phyloP scores from a whole-genome alignment of 2,113 vertebrate species.

The Chaetodon trifascialis region DNA sequence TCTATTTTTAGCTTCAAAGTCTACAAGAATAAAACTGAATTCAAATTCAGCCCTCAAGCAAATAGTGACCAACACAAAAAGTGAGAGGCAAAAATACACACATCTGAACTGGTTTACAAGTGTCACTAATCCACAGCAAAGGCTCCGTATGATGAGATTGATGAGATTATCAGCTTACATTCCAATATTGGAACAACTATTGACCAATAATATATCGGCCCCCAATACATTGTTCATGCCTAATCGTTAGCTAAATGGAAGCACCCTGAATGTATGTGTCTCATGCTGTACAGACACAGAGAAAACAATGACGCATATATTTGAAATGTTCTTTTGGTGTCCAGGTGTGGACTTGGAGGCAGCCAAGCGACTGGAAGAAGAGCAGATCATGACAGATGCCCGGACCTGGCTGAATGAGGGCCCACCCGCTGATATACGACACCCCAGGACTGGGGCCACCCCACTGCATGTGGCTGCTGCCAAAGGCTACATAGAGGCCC shows the following conservation, averaged over 20 bases:
- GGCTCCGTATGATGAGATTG: too few species aligned
- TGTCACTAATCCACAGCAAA: too few species aligned
- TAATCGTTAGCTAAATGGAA: too few species aligned
- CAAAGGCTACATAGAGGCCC: constrained; percentile 94
- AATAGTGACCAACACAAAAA: too few species aligned
- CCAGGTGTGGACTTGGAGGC: constrained; percentile 91
- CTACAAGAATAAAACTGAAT: too few species aligned
- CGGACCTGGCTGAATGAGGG: constrained; percentile 91
- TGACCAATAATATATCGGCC: neutral
- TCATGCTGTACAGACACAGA: neutral
- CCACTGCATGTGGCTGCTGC: constrained; percentile 95
- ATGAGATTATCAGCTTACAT: neutral
- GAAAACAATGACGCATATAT: neutral
- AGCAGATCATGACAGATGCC: constrained; percentile 92
- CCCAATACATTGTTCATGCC: neutral
- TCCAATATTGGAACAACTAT: neutral
- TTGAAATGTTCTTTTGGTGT: neutral
- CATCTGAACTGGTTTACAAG: too few species aligned
- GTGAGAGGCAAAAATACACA: too few species aligned
- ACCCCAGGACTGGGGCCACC: constrained; percentile 91
- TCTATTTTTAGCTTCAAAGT: too few species aligned
- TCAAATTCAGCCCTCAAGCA: too few species aligned
- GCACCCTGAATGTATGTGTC: too few species aligned
- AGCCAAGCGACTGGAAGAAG: constrained; percentile 91
- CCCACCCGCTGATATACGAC: constrained; percentile 84